These are phyloP conservation scores for Leptodirus hochenwartii DNA, from an alignment of 2,888 invertebrate species.

Conservation along the genomic window DNA sequence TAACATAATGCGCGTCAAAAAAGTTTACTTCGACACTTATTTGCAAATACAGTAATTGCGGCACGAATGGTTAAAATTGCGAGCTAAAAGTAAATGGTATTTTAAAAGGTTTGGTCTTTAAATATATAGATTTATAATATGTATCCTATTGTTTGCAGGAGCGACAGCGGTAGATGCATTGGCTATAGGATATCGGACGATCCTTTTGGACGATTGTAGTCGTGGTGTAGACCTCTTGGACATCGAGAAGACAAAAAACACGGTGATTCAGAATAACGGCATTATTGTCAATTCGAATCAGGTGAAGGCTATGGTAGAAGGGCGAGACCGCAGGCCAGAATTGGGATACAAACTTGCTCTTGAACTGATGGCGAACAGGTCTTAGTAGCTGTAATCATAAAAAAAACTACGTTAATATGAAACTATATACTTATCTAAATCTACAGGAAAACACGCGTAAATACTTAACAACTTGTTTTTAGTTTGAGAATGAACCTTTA, in stretches of 20 bases:
- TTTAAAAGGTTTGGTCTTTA: too few species aligned
- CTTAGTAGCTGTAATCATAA: neutral
- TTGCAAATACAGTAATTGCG: too few species aligned
- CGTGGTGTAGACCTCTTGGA: slow-evolving; percentile 74
- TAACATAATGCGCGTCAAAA: too few species aligned
- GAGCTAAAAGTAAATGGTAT: too few species aligned
- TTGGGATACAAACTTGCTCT: slow-evolving; percentile 76
- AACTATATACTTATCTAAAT: too few species aligned
- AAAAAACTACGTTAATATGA: neutral
- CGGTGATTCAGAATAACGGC: slow-evolving; percentile 56
- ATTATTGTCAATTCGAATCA: slow-evolving; percentile 63
- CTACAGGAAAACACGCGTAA: too few species aligned
- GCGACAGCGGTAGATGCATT: slow-evolving; percentile 78
- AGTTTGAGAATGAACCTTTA: too few species aligned
- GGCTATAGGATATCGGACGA: slow-evolving; percentile 79
- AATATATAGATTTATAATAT: too few species aligned
- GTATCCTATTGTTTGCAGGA: slow-evolving; percentile 32
- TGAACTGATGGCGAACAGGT: slow-evolving; percentile 40
- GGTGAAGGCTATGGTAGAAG: slow-evolving; percentile 76
- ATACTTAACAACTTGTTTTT: too few species aligned
- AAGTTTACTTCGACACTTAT: too few species aligned
- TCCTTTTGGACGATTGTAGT: slow-evolving; percentile 78
- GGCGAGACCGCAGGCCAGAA: slow-evolving; percentile 70
- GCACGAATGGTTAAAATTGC: too few species aligned
- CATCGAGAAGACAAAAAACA: slow-evolving; percentile 66